These are phyloP conservation scores for Dichetophora obliterata DNA, from an alignment of 2,888 invertebrate genomes.

Conservation along the genomic window DNA sequence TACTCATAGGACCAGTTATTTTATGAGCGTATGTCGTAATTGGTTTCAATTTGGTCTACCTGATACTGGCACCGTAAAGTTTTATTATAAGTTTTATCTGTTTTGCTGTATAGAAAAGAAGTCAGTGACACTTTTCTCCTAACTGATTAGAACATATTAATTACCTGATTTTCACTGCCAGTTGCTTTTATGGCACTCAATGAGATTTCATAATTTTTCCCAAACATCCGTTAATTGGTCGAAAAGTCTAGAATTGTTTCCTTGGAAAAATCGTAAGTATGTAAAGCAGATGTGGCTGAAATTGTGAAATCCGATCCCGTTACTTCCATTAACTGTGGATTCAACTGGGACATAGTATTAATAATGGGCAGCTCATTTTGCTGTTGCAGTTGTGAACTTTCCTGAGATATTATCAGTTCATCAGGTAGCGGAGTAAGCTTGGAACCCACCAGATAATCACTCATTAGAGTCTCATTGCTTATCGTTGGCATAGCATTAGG, in stretches of 20 bases:
- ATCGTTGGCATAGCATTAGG: background rate
- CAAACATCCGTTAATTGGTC: constrained; percentile 14
- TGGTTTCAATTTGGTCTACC: no score
- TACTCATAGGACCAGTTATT: no score
- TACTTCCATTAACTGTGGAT: constrained; percentile 12
- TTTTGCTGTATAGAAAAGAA: background rate
- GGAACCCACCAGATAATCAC: background rate
- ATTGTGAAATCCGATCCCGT: constrained; percentile 24
- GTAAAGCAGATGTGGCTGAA: constrained; percentile 20
- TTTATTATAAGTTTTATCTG: background rate
- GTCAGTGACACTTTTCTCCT: background rate
- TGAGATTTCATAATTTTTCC: background rate
- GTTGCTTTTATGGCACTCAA: no score
- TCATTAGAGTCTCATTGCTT: background rate
- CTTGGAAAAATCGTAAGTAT: constrained; percentile 41
- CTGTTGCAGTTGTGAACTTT: background rate
- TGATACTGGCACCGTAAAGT: no score
- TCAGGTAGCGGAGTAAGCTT: background rate
- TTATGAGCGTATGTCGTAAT: no score
- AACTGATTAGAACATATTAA: no score
- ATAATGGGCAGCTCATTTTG: constrained; percentile 25
- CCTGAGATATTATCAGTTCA: background rate
- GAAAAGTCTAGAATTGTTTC: constrained; percentile 42
- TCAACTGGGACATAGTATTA: background rate
- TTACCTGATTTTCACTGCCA: no score